These are phyloP conservation scores for Pseudachorutes palmiensis DNA, from an alignment of 1,140 invertebrate genomes.

Conservation along the genomic window DNA sequence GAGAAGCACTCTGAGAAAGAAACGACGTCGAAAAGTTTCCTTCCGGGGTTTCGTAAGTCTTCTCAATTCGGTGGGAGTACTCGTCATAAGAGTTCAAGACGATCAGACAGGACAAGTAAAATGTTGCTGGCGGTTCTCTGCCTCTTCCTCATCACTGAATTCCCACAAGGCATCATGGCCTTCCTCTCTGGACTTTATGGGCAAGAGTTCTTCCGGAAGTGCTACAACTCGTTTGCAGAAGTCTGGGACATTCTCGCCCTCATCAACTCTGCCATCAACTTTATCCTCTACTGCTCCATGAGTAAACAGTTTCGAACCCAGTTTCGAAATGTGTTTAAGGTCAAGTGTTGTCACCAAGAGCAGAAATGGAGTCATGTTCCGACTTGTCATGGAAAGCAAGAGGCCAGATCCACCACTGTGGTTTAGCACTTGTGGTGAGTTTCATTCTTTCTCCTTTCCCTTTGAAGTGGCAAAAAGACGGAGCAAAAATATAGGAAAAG, in stretches of 20 bases:
- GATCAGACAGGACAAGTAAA: conserved; percentile 76
- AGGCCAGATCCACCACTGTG: no score
- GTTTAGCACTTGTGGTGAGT: no score
- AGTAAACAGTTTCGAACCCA: conserved; percentile 36
- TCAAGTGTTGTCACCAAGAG: no score
- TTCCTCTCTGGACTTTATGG: conserved; percentile 30
- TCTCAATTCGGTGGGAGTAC: no score
- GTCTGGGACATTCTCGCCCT: conserved; percentile 91
- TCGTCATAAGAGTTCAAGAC: no score
- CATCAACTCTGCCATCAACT: conserved; percentile 93
- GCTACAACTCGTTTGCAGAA: conserved; percentile 50
- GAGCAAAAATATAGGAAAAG: no score
- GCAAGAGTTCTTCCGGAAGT: conserved; percentile 24
- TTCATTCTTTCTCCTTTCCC: no score
- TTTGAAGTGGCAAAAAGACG: no score
- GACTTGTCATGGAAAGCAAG: no score
- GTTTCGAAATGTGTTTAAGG: no score
- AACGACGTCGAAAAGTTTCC: neutral
- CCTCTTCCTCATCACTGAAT: conserved; percentile 36
- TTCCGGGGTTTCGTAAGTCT: neutral
- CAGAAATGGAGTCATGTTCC: no score
- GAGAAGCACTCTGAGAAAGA: neutral
- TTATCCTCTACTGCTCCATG: conserved; percentile 91
- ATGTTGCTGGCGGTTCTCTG: conserved; percentile 66
- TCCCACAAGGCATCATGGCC: conserved; percentile 36